Evolutionary conservation across 1,140 invertebrate species (phyloP), one percentile per base, ranked within the genome.

Genomic region (Trichonephila inaurata): DNA sequence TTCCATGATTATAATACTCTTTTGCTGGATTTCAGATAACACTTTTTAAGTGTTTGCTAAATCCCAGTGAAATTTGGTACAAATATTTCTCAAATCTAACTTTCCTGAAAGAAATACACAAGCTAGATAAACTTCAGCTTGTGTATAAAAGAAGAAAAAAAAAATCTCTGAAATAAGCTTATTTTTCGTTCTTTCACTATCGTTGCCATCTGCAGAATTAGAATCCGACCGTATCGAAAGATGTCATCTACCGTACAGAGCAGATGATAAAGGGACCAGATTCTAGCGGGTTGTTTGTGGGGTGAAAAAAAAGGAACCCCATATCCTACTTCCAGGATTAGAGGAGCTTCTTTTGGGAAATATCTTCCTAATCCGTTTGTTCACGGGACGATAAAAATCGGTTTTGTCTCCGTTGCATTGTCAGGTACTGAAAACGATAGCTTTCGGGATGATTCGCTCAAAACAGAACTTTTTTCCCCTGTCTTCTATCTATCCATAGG

Each of bases 351-450:
- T 92, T 92, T 92, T 18, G 91, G 91, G 44, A 33, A 61, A 92
- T 87, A 92, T 92, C 64, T 72, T 44, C 8, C 91, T 92, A 92
- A 92, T 92, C 91, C 91, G 83, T 86, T 87, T 92, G 91, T 92
- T 86, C 82, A 61, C 24, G 58, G n/a, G 72, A 87, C 91, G 91
- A 92, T 92, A 92, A 92, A 92, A 92, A 87, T 92, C 83, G 72
- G 89, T 33, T 58, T 40, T 61, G 61, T 85, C 85, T n/a, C 16
- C 18, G 14, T 40, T 51, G 18, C 90, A 61, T 85, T 92, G 81
- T 86, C 8, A 28, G n/a, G 33, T 24, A 44, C 60, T 85, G 91
- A 92, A 85, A 92, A 64, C 91, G 91, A 92, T 92, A 92, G 28
- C 51, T 81, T 91, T 91, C 40, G 77, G 61, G n/a, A 18, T 19